Percentiles rank a stretch among this genome's conserved stretches.
Evolutionary conservation across 1,140 invertebrate species (phyloP).

Genomic region (Cotesia typhae): DNA sequence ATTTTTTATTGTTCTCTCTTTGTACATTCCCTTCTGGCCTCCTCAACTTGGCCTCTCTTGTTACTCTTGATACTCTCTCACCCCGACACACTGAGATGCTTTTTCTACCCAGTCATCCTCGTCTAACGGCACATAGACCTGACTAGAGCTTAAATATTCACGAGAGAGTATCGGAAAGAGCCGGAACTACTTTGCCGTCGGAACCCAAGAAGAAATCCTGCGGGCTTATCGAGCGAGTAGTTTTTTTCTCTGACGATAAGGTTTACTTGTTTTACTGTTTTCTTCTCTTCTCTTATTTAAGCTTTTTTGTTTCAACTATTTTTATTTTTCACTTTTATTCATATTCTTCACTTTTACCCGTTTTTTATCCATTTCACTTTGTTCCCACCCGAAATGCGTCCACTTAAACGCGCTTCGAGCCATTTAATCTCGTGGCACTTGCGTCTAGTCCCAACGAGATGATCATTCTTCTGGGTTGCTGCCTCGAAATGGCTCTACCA

Average conservation of each 20-base stretch:
- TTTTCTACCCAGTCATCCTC: no score
- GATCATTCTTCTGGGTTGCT: conserved; percentile 37
- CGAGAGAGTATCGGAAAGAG: conserved; percentile 37
- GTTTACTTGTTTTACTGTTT: conserved; percentile 37
- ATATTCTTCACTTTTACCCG: conserved; percentile 26
- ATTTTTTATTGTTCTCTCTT: conserved; percentile 14
- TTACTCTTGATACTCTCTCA: conserved; percentile 5
- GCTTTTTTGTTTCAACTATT: no score
- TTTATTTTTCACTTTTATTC: conserved; percentile 19
- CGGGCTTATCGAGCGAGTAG: conserved; percentile 37
- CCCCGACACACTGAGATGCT: not conserved
- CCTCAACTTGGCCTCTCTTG: not conserved
- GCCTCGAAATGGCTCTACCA: conserved; percentile 34
- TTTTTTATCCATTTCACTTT: conserved; percentile 31
- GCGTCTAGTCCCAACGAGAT: conserved; percentile 22
- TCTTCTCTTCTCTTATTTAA: conserved; percentile 2
- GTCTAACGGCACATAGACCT: no score
- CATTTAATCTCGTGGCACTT: conserved; percentile 38
- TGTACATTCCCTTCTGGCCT: conserved; percentile 10
- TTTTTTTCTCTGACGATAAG: conserved; percentile 35
- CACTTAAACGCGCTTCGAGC: conserved; percentile 38
- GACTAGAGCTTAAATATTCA: conserved; percentile 36
- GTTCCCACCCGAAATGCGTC: conserved; percentile 33
- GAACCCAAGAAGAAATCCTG: conserved; percentile 34
- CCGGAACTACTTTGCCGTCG: conserved; percentile 40